phyloP scores from a whole-genome alignment of 92 coral and sea anemone genomes.

The Umimayanthus kanabou region DNA sequence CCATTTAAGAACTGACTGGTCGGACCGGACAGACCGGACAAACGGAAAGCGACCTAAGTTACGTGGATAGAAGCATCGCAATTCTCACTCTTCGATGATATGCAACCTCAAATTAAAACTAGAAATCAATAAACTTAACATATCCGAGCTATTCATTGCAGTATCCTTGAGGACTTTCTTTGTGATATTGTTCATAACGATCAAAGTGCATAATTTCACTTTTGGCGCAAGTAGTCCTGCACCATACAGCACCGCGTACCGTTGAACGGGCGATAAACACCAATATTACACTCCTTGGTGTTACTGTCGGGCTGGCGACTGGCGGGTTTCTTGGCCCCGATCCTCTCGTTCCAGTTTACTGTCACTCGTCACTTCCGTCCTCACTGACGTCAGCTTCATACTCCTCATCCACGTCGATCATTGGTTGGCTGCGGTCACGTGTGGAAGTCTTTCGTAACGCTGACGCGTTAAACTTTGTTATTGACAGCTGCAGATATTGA shows the following conservation, averaged over 20 bases:
- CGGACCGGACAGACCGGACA: no score
- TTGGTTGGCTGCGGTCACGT: conserved; percentile 61
- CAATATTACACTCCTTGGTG: neutral
- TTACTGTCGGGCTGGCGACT: neutral
- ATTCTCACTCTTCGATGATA: neutral
- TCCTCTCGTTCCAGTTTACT: neutral
- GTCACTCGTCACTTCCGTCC: conserved; percentile 38
- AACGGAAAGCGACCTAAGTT: no score
- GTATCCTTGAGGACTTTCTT: neutral
- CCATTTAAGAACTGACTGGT: no score
- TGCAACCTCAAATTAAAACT: neutral
- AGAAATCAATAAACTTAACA: neutral
- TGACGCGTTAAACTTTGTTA: conserved; percentile 54
- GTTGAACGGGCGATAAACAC: neutral
- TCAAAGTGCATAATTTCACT: neutral
- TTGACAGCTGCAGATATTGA: conserved; percentile 50
- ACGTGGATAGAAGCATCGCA: neutral
- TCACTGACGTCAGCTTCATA: conserved; percentile 57
- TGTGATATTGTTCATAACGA: neutral
- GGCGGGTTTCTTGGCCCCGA: neutral
- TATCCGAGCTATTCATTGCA: no score
- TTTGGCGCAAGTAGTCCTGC: neutral
- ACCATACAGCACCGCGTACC: neutral
- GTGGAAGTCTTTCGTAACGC: conserved; percentile 59
- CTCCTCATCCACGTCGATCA: conserved; percentile 45